phyloP scores from a whole-genome alignment of 2,888 invertebrate species.

The Frankliniella fusca region DNA sequence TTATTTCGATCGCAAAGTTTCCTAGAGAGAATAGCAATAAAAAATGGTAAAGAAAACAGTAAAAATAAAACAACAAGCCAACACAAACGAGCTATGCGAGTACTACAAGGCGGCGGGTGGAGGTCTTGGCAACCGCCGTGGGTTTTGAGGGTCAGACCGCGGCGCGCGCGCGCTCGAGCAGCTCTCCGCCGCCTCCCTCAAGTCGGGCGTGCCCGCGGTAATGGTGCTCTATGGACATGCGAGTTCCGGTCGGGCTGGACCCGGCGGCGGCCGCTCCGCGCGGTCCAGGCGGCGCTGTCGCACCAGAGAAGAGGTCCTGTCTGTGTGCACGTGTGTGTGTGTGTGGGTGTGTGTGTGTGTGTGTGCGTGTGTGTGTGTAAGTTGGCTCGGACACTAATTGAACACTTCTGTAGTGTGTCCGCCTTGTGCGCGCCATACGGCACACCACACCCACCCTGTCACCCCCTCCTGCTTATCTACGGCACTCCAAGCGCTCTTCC shows the following conservation, averaged over 20 bases:
- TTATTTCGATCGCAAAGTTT: too few relatives aligned
- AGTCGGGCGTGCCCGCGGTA: background rate
- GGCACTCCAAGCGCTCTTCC: slow-evolving; percentile 5
- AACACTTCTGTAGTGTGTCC: slow-evolving; percentile 9
- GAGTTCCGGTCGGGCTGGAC: background rate
- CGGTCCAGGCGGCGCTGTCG: background rate
- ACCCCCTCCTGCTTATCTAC: background rate
- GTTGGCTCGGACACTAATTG: background rate
- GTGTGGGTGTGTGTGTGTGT: background rate
- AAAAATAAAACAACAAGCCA: too few relatives aligned
- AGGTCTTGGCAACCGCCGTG: too few relatives aligned
- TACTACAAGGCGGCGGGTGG: too few relatives aligned
- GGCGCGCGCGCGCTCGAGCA: background rate
- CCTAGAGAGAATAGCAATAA: too few relatives aligned
- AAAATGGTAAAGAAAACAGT: too few relatives aligned
- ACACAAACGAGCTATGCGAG: too few relatives aligned
- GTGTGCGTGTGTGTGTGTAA: background rate
- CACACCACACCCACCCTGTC: slow-evolving; percentile 9
- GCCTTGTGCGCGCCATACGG: background rate
- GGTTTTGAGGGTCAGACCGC: too few relatives aligned
- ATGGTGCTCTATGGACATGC: too few relatives aligned
- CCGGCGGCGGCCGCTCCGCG: background rate
- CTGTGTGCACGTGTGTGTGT: background rate
- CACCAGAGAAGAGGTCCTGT: background rate
- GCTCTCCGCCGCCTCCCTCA: background rate